These are phyloP conservation scores for Agrochola litura DNA, from an alignment of 2,888 invertebrate genomes.

Conservation along the genomic window DNA sequence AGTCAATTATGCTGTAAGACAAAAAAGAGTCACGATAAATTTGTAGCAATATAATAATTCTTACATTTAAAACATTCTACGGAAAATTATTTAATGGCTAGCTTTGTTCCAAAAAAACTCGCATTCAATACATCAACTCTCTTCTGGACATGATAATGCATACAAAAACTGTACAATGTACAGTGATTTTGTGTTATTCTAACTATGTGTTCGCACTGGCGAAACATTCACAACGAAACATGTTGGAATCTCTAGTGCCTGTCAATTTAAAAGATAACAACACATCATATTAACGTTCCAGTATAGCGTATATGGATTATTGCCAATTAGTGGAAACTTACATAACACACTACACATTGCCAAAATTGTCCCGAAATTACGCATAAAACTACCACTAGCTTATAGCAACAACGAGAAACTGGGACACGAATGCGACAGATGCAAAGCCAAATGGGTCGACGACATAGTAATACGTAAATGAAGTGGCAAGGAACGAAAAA, in stretches of 20 bases:
- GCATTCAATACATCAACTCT: not conserved
- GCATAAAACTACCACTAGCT: constrained; percentile 24
- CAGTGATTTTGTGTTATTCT: not conserved
- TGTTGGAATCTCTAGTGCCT: no score
- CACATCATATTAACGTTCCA: not conserved
- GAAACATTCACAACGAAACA: no score
- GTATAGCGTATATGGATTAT: no score
- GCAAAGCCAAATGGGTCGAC: constrained; percentile 57
- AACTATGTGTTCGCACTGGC: no score
- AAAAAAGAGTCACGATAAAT: not conserved
- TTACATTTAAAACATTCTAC: no score
- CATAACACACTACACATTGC: constrained; percentile 19
- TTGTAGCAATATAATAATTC: not conserved
- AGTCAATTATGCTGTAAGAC: no score
- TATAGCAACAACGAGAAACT: constrained; percentile 38
- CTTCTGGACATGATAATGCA: no score
- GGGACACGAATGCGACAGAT: constrained; percentile 44
- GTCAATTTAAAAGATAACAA: not conserved
- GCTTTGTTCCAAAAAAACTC: not conserved
- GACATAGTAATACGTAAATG: constrained; percentile 12
- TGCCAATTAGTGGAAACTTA: not conserved
- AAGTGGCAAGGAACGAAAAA: constrained; percentile 13
- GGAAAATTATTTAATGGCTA: not conserved
- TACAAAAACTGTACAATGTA: not conserved
- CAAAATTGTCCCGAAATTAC: constrained; percentile 38